Percentiles rank a stretch among this genome's conserved stretches.
Conservation (phyloP, 23 tunicate species). For the Botrylloides violaceus region DNA sequence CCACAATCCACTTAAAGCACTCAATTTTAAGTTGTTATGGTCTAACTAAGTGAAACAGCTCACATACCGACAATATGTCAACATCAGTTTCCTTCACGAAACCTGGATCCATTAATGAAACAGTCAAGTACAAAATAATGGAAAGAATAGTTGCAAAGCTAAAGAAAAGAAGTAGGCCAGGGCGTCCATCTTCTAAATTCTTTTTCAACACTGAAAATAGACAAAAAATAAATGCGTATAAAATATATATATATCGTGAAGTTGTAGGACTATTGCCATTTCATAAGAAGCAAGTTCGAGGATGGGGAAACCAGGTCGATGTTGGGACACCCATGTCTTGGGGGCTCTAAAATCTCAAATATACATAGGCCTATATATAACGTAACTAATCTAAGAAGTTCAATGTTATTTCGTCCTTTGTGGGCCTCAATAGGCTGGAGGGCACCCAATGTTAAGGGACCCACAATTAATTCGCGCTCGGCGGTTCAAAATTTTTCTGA, state of each 20-base stretch:
- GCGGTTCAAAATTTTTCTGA: too few species aligned
- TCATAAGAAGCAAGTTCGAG: too few species aligned
- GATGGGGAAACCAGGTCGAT: too few species aligned
- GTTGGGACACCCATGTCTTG: too few species aligned
- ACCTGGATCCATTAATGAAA: conserved; percentile 92
- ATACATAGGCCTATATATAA: too few species aligned
- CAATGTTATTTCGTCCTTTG: too few species aligned
- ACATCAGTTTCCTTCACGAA: conserved; percentile 57
- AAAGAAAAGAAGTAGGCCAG: conserved; percentile 31
- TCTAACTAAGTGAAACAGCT: not conserved
- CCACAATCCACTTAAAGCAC: not conserved
- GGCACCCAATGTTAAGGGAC: too few species aligned
- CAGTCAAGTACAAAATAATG: conserved; percentile 54
- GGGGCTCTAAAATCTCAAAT: too few species aligned
- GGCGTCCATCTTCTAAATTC: conserved; percentile 22
- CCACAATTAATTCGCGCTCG: too few species aligned
- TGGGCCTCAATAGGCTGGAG: too few species aligned
- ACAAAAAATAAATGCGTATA: not conserved
- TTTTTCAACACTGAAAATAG: conserved; percentile 37
- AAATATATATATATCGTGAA: not conserved
- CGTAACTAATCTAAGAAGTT: too few species aligned
- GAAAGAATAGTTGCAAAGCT: conserved; percentile 35
- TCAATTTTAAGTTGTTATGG: not conserved
- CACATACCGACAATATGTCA: conserved; percentile 33
- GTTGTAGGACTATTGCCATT: not conserved